Evolutionary conservation across 2,888 invertebrate genomes (phyloP).

Genomic region (Tenodera sinensis): DNA sequence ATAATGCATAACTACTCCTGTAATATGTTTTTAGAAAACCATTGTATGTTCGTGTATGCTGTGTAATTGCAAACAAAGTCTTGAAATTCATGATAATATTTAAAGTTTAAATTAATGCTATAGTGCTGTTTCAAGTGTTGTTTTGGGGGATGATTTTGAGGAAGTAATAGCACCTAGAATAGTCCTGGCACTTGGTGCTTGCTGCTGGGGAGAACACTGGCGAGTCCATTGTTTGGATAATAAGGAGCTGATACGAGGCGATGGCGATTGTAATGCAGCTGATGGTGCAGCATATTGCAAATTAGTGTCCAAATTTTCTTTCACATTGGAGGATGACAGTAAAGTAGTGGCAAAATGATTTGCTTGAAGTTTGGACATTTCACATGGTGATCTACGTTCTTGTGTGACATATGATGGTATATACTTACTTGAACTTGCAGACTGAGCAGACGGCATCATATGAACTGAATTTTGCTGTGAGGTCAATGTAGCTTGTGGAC

Average conservation of each 20-base stretch:
- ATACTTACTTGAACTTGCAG: not conserved
- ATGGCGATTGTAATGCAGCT: not conserved
- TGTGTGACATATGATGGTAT: too few species aligned
- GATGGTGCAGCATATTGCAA: not conserved
- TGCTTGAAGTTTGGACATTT: not conserved
- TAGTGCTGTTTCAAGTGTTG: slow-evolving; percentile 27
- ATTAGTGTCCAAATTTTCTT: slow-evolving; percentile 27
- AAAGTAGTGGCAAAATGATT: not conserved
- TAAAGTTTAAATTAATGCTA: not conserved
- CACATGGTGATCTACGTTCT: not conserved
- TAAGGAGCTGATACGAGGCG: slow-evolving; percentile 6
- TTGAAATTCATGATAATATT: not conserved
- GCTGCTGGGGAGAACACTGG: not conserved
- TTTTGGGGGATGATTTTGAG: slow-evolving; percentile 14
- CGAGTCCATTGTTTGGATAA: slow-evolving; percentile 3
- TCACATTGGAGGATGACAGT: slow-evolving; percentile 28
- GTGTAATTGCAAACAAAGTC: too few species aligned
- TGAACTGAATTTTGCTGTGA: not conserved
- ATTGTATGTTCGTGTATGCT: not conserved
- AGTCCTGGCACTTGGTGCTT: slow-evolving; percentile 10
- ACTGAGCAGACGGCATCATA: not conserved
- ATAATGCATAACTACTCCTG: not conserved
- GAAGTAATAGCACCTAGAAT: slow-evolving; percentile 17
- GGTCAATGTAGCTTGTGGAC: not conserved
- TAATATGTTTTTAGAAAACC: not conserved